A percentile compares a stretch with the other conserved stretches of the same genome.
Conservation (phyloP, 2,888 invertebrate species). For the Andrena flavipes region DNA sequence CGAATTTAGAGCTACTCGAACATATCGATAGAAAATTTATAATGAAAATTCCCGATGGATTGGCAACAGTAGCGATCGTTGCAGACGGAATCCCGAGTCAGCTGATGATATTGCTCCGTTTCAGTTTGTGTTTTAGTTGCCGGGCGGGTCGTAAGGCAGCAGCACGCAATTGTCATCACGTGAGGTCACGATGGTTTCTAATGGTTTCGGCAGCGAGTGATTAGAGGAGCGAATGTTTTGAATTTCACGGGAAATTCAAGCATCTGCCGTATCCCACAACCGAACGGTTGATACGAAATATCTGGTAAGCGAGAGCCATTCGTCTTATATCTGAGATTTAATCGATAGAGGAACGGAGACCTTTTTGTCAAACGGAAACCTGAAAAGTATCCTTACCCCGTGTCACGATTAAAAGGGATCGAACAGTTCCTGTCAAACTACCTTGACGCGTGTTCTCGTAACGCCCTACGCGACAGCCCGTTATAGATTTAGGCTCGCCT, state of each 20-base stretch:
- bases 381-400: conserved; percentile 35
- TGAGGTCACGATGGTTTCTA: conserved; percentile 79
- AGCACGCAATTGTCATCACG: conserved; percentile 79
- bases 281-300: conserved; percentile 22
- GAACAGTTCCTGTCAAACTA: conserved; percentile 25
- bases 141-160: conserved; percentile 80
- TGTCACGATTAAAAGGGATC: conserved; percentile 26
- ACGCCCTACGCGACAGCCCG: not conserved
- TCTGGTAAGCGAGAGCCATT: conserved; percentile 46
- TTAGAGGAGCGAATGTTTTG: conserved; percentile 71
- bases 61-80: conserved; percentile 42
- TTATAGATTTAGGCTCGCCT: not conserved
- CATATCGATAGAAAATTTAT: not conserved
- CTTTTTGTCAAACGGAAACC: not conserved
- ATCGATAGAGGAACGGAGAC: not conserved
- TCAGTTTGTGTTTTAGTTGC: conserved; percentile 75
- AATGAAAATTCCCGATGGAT: conserved; percentile 1
- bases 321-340: not conserved
- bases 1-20: not conserved
- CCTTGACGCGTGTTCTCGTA: not conserved
- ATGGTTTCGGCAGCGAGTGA: conserved; percentile 71
- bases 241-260: conserved; percentile 73
- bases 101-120: conserved; percentile 71
- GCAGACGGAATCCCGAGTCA: conserved; percentile 63
- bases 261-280: conserved; percentile 32